Percentiles rank a stretch among this genome's conserved stretches.
These are phyloP conservation scores for Epinotia ramella DNA, from an alignment of 2,888 invertebrate genomes.

Conservation along the genomic window DNA sequence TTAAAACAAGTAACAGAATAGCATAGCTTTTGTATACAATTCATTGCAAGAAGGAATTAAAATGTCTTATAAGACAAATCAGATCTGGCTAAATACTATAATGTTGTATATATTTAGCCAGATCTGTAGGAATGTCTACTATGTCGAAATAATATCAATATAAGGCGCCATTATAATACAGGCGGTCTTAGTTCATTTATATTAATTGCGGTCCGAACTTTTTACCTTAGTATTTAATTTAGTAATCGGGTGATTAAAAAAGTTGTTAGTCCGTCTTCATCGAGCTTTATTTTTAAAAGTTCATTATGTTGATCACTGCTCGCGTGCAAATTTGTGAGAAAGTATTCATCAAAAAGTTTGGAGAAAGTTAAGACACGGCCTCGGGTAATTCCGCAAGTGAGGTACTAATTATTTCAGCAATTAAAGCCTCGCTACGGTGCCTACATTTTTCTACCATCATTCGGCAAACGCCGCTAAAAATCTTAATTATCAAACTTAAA, in stretches of 20 bases:
- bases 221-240: neutral
- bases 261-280: neutral
- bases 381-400: constrained; percentile 71
- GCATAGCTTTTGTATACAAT: too few relatives aligned
- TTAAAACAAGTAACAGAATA: too few relatives aligned
- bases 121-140: too few relatives aligned
- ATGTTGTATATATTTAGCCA: too few relatives aligned
- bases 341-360: constrained; percentile 65
- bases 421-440: constrained; percentile 65
- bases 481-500: constrained; percentile 76
- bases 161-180: too few relatives aligned
- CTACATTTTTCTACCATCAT: constrained; percentile 65
- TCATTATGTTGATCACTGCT: constrained; percentile 23
- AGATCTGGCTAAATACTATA: too few relatives aligned
- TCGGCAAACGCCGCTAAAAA: constrained; percentile 64
- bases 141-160: too few relatives aligned
- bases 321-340: constrained; percentile 47
- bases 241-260: neutral
- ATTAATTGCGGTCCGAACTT: constrained; percentile 1
- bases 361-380: constrained; percentile 55
- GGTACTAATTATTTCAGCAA: constrained; percentile 79
- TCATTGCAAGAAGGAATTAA: too few relatives aligned
- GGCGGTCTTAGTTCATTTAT: neutral
- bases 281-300: constrained; percentile 25
- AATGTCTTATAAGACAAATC: too few relatives aligned